Evolutionary conservation across 2,888 invertebrate genomes (phyloP), one percentile per base, ranked within the genome.

Genomic region (Thera obeliscata): DNA sequence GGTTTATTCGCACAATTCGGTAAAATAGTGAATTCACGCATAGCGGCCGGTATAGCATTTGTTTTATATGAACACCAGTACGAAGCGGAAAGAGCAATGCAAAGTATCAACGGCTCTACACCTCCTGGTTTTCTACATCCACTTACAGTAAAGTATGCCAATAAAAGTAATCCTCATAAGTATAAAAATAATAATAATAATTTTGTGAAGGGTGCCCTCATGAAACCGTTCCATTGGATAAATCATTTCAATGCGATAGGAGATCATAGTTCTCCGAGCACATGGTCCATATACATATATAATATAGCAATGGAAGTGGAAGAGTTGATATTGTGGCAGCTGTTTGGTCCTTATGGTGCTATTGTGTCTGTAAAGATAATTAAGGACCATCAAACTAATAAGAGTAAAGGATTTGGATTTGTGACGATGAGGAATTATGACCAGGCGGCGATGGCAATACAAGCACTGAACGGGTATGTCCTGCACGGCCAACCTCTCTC

Each of bases 281-380:
- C 92, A 81, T 94, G 94, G 94, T 93, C 94, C 81, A 92, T 94
- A 84, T 94, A 94, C 81, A 88, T 94, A 85, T 94, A 94, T 85
- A 94, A 94, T 87, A 87, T 94, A 79, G 91, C 94, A 74, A 90
- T 93, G 12, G 94, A 94, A 77, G 93, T 94, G 59, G 94, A 94
- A 77, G 94, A 94, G 83, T 83, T 94, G 81, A 93, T 90, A 78
- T 81, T 94, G 72, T 94, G 94, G 94, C 94, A 94, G 80, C 80
- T 94, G 71, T 94, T 94, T 78, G 94, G 94, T 87, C 94, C 94
- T 72, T 94, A 94, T 88, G 94, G 94, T 91, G 94, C 94, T 91
- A 94, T 94, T 87, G 91, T 94, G 74, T 94, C 94, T 73, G 94
- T 94, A 86, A 94, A 93, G 84, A 94, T 94, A 82, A 94, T 94